phyloP scores from a whole-genome alignment of 2,113 vertebrate species.

The Takifugu bimaculatus region DNA sequence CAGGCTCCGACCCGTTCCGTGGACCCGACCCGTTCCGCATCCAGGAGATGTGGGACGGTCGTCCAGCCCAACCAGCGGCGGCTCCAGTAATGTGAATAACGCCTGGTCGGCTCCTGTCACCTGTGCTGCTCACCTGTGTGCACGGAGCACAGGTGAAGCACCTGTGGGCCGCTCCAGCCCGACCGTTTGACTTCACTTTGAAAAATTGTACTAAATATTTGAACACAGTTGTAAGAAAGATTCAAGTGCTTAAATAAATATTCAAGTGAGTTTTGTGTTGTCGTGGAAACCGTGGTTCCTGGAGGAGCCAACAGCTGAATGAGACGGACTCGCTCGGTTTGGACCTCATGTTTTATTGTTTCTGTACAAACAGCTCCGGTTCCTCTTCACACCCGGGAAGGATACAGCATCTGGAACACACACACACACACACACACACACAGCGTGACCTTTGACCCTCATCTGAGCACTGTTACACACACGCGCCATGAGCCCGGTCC shows the following conservation, averaged over 20 bases:
- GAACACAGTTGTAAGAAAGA: conserved; percentile 51
- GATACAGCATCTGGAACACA: conserved; percentile 91
- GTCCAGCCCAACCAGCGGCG: background rate
- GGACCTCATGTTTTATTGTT: conserved; percentile 65
- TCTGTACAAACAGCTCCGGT: conserved; percentile 65
- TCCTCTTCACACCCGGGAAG: conserved; percentile 84
- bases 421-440: no score
- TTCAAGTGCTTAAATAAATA: conserved; percentile 68
- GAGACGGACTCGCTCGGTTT: background rate
- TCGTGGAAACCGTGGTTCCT: background rate
- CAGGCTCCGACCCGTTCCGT: background rate
- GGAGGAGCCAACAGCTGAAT: no score
- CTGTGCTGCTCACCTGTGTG: background rate
- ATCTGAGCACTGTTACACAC: no score
- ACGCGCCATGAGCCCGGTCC: no score
- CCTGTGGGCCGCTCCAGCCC: no score
- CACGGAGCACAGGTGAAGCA: background rate
- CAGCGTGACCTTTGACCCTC: no score
- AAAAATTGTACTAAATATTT: conserved; percentile 51
- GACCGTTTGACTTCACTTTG: conserved; percentile 42
- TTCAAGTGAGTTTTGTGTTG: conserved; percentile 36
- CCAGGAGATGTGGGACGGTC: conserved; percentile 12
- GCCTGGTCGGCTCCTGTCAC: background rate
- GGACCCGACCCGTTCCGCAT: conserved; percentile 4
- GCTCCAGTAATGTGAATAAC: background rate